A percentile compares a stretch with the other conserved stretches of the same genome.
Conservation (phyloP, 2,888 invertebrate species). For the Lasioglossum villosulum region DNA sequence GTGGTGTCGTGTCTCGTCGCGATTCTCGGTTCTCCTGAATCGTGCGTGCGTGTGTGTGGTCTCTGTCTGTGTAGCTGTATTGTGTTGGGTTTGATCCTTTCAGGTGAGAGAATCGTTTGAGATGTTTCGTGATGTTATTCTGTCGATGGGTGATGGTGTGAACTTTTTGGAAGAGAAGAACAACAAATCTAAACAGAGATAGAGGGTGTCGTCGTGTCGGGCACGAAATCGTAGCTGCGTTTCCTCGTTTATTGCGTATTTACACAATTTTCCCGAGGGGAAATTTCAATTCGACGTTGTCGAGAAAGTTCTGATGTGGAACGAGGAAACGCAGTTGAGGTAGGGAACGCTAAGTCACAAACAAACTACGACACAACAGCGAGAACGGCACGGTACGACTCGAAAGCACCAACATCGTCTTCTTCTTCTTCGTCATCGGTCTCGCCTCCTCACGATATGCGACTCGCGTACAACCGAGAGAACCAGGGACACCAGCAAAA, state of each 20-base stretch:
- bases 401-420: constrained; percentile 52
- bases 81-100: neutral
- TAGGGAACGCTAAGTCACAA: constrained; percentile 48
- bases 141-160: neutral
- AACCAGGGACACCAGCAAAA: neutral
- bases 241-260: constrained; percentile 21
- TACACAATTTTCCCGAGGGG: neutral
- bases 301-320: neutral
- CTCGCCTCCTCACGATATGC: constrained; percentile 43
- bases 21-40: constrained; percentile 39
- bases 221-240: constrained; percentile 23
- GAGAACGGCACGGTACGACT: constrained; percentile 53
- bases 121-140: neutral
- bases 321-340: constrained; percentile 13
- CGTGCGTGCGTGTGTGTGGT: constrained; percentile 24
- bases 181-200: constrained; percentile 33
- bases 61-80: neutral
- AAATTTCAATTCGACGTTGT: neutral
- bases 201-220: constrained; percentile 14
- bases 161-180: neutral
- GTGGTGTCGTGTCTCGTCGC: constrained; percentile 45
- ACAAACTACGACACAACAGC: constrained; percentile 61
- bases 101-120: neutral
- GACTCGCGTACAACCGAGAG: constrained; percentile 30
- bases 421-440: constrained; percentile 57